These are phyloP conservation scores for Tringa solitaria DNA, from an alignment of 2,113 vertebrate genomes.

Conservation along the genomic window DNA sequence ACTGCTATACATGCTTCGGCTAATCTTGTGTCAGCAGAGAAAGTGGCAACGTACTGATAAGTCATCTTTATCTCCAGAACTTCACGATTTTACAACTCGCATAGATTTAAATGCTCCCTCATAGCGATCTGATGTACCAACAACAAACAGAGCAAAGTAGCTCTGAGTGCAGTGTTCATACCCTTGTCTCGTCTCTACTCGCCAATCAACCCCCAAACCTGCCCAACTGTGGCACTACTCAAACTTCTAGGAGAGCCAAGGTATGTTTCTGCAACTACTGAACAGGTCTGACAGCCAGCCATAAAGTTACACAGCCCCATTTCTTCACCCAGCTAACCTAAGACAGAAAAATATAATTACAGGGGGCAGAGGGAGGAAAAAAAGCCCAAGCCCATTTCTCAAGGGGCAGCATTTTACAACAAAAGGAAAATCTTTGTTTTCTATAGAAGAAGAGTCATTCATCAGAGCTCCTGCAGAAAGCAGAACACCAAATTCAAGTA, in stretches of 20 bases:
- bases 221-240: background rate
- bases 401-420: background rate
- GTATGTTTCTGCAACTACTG: background rate
- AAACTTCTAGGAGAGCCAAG: background rate
- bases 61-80: background rate
- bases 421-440: background rate
- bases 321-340: background rate
- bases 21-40: background rate
- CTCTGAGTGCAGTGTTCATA: background rate
- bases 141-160: background rate
- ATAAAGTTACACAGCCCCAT: background rate
- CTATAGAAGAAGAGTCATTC: background rate
- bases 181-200: fast-evolving
- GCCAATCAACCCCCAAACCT: background rate
- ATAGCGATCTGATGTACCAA: background rate
- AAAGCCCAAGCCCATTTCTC: background rate
- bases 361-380: too few relatives aligned
- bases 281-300: background rate
- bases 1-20: background rate
- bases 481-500: background rate
- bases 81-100: background rate
- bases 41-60: background rate
- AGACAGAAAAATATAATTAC: background rate
- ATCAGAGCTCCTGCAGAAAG: background rate
- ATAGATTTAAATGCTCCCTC: background rate